A percentile compares a stretch with the other conserved stretches of the same genome.
Evolutionary conservation across 2,113 vertebrate species (phyloP).

Genomic region (Nibea coibor): DNA sequence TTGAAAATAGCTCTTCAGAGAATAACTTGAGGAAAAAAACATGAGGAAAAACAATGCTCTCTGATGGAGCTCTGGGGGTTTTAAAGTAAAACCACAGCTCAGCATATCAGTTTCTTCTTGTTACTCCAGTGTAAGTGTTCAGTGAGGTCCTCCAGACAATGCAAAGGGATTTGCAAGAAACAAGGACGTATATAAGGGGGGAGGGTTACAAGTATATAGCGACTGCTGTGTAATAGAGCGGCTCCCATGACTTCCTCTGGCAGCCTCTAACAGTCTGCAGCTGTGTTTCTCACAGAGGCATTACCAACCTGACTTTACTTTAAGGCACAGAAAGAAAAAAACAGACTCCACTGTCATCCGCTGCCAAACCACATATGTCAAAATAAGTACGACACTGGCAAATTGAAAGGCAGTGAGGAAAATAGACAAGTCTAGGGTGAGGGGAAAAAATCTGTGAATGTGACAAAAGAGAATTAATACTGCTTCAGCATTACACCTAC

Average conservation of each 20-base stretch:
- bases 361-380: conserved; percentile 79
- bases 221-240: conserved; percentile 68
- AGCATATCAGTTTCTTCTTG: conserved; percentile 3
- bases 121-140: conserved; percentile 20
- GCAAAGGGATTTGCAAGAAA: conserved; percentile 36
- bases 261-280: conserved; percentile 75
- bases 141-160: conserved; percentile 28
- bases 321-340: conserved; percentile 69
- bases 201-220: conserved; percentile 58
- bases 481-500: conserved; percentile 18
- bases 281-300: conserved; percentile 78
- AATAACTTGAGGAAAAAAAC: conserved; percentile 23
- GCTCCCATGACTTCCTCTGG: conserved; percentile 76
- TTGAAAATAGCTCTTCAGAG: conserved; percentile 51
- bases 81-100: conserved; percentile 17
- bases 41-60: conserved; percentile 32
- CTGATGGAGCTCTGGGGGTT: conserved; percentile 7
- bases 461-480: conserved; percentile 53
- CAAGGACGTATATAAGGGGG: conserved; percentile 38
- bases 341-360: conserved; percentile 59
- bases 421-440: conserved; percentile 74
- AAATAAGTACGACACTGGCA: conserved; percentile 71
- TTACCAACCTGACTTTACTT: conserved; percentile 74
- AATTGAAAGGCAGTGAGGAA: conserved; percentile 64
- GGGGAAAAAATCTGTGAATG: conserved; percentile 46